Evolutionary conservation across 1,140 invertebrate genomes (phyloP), one percentile per base, ranked within the genome.

Genomic region (Panagrolaimus sp.): DNA sequence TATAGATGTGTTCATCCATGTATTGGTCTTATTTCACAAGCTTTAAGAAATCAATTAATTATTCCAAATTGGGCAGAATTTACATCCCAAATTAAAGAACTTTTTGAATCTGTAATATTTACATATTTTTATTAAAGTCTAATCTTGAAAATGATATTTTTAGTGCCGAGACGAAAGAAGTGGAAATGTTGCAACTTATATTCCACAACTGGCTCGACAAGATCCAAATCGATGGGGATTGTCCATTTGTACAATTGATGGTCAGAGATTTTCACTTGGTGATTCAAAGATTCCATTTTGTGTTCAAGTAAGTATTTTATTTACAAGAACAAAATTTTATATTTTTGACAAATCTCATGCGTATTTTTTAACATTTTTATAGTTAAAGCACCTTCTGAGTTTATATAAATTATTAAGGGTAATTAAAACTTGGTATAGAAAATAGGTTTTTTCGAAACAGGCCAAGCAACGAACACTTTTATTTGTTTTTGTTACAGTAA

Each of bases 21-120:
- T 32, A 75, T 83, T 43, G 68, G 63, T 1, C 84, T 97, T 58
- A 93, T 97, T 73, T 91, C 91, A 2, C 88, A 91, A 80, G 93
- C 93, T 12, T 93, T 97, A 83, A 88, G 91, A 17, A 90, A 92
- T 78, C 91, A 96, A 80, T 93, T 97, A 80, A 89, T 96, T 21
- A 93, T 98, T 72, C 94, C 94, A 1, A 92, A 96, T 80, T 98
- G 95, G 85, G 87, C 89, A 64, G 89, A 90, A 71, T 96, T 98
- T 83, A 90, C 89, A 9, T 90, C 90, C 78, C 88, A 92, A 79
- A 91, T 97, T 48, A 91, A 95, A 80, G 91, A 95, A 73, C 91
- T 97, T 83, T 97, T 94, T 89, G 90, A 90, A 70, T 52, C 48
- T n/a, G 48, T 52, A 52, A 52, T 52, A 24, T 68, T 44, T 58